Conservation (phyloP, 92 coral and sea anemone genomes). For the Heliopora coerulea region DNA sequence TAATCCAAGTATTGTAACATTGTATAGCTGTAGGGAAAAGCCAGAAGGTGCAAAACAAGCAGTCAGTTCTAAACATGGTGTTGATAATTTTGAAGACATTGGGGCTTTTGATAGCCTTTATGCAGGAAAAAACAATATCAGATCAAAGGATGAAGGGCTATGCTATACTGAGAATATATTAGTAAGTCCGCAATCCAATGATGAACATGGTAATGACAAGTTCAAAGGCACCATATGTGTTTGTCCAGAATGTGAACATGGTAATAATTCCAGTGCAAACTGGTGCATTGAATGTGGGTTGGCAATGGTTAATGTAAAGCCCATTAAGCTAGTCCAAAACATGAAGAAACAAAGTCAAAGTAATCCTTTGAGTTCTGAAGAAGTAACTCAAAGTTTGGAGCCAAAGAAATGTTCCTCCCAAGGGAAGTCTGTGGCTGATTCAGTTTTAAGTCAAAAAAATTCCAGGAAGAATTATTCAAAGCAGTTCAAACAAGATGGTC, state of each 20-base stretch:
- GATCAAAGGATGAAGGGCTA: not conserved
- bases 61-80: not conserved
- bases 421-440: not conserved
- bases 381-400: not conserved
- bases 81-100: not conserved
- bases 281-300: conserved; percentile 96
- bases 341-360: not conserved
- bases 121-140: not conserved
- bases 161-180: not conserved
- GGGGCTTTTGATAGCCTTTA: not conserved
- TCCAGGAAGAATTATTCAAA: not conserved
- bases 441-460: not conserved
- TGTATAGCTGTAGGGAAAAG: not conserved
- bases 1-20: not conserved
- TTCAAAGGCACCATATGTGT: conserved; percentile 42
- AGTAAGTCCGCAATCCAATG: not conserved
- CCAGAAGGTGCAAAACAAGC: not conserved
- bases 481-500: conserved; percentile 53
- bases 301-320: conserved; percentile 60
- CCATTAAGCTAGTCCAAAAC: conserved; percentile 17
- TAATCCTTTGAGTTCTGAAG: not conserved
- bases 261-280: conserved; percentile 70
- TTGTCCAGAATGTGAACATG: conserved; percentile 69
- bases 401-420: not conserved
- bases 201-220: not conserved